Evolutionary conservation across 2,888 invertebrate genomes (phyloP), one percentile per base, ranked within the genome.

Genomic region (Lottia scabra): DNA sequence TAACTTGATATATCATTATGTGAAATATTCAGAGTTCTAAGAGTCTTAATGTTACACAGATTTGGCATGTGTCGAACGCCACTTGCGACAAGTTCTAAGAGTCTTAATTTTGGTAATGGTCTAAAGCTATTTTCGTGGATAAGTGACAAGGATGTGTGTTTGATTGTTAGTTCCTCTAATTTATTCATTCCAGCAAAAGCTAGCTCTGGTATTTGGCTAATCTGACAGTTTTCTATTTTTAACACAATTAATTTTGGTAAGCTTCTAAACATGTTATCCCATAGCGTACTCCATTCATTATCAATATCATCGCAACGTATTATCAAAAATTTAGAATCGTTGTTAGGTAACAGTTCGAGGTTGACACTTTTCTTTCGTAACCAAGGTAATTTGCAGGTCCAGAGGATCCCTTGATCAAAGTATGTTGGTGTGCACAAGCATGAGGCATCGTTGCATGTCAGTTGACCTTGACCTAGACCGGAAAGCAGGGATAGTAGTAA

Each of bases 101-200:
- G 19, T 15, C 65, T 43, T 30, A 78, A 65, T 13, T 48, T 65
- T 13, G 72, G 73, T n/a, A 75, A 63, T 27, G 48, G 67, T 12
- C 63, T 62, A 30, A 75, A 64, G 43, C 76, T 71, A 13, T 66
- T 68, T 6, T 73, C 67, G 67, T 78, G 74, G 27, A 78, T 64
- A 56, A 67, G 43, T 43, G 66, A 65, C 26, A 70, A 44, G 2
- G 23, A 48, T 0, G 70, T 62, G 15, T 66, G 62, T 66, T 70
- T 66, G 43, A 70, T 70, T 12, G 30, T n/a, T n/a, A 78, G 72
- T 46, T 69, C 63, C 43, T 72, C 69, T 26, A 78, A 69, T 2
- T 64, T 67, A 26, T 30, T 44, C 44, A 78, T 64, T 3, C 78
- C 78, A 16, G 67, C 62, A 71, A 78, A 78, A 13, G 67, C 75